phyloP scores from a whole-genome alignment of 35 echinoderm and acorn worm genomes.

The Apostichopus parvimensis region DNA sequence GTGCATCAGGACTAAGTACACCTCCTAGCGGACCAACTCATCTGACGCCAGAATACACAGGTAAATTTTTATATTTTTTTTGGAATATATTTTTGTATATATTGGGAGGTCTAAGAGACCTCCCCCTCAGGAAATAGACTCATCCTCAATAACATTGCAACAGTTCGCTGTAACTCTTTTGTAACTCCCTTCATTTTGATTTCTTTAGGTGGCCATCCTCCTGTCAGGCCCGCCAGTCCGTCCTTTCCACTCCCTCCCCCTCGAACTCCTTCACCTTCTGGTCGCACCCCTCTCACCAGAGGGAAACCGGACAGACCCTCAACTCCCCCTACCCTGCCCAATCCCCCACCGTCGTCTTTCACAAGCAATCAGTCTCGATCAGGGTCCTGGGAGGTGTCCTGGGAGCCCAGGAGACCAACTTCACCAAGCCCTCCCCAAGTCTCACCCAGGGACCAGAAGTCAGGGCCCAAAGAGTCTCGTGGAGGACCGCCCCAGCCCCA shows the following conservation, averaged over 20 bases:
- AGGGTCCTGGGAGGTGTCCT: constrained; percentile 23
- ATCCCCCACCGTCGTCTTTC: not conserved
- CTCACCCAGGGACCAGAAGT: constrained; percentile 33
- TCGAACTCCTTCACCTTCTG: constrained; percentile 18
- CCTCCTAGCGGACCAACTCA: not conserved
- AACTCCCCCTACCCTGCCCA: constrained; percentile 4
- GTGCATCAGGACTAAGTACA: not conserved
- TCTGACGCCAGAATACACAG: constrained; percentile 23
- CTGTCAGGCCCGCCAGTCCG: constrained; percentile 38
- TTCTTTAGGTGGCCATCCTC: not conserved
- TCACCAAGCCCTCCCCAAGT: constrained; percentile 6
- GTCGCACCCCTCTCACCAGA: constrained; percentile 41
- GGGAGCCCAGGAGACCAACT: constrained; percentile 49
- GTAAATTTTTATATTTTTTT: not conserved
- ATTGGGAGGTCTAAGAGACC: no score
- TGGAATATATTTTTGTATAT: no score
- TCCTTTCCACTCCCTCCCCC: constrained; percentile 22
- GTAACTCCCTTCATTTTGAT: not conserved
- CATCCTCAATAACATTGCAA: no score
- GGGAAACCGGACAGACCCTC: constrained; percentile 9
- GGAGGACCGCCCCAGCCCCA: not conserved
- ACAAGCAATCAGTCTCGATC: not conserved
- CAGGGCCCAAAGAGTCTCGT: not conserved
- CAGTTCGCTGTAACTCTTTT: no score
- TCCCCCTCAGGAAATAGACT: no score